A percentile compares a stretch with the other conserved stretches of the same genome.
Conservation (phyloP, 2,797 vertebrate genomes). For the Tachyglossus aculeatus region DNA sequence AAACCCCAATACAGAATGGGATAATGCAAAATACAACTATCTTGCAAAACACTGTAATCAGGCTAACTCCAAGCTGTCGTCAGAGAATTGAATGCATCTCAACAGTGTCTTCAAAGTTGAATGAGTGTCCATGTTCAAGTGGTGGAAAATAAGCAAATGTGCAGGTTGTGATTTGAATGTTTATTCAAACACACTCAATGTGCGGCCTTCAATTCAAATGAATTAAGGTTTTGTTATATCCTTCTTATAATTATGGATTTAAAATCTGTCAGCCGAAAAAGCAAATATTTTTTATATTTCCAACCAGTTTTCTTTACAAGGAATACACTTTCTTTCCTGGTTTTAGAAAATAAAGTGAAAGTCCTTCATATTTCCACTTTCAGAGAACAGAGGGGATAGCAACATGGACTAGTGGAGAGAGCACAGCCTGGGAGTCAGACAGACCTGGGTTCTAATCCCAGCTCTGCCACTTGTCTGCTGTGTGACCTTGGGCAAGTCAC, state of each 20-base stretch:
- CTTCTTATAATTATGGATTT: constrained; percentile 11
- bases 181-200: background rate
- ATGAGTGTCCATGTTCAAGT: background rate
- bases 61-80: constrained; percentile 1
- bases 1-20: accelerated
- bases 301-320: constrained; percentile 14
- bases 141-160: constrained; percentile 13
- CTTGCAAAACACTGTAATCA: background rate
- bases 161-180: constrained; percentile 2
- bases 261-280: background rate
- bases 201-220: background rate
- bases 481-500: too few species aligned
- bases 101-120: background rate
- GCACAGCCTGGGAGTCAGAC: too few species aligned
- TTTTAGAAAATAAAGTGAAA: too few species aligned
- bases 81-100: background rate
- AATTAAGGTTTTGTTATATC: background rate
- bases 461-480: too few species aligned
- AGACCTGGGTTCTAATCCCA: too few species aligned
- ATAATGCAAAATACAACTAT: background rate
- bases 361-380: too few species aligned
- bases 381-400: too few species aligned
- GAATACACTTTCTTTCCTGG: background rate
- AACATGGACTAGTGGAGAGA: too few species aligned
- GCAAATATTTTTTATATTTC: background rate